Evolutionary conservation across 2,888 invertebrate species (phyloP).

Genomic region (Andrena bucephala): DNA sequence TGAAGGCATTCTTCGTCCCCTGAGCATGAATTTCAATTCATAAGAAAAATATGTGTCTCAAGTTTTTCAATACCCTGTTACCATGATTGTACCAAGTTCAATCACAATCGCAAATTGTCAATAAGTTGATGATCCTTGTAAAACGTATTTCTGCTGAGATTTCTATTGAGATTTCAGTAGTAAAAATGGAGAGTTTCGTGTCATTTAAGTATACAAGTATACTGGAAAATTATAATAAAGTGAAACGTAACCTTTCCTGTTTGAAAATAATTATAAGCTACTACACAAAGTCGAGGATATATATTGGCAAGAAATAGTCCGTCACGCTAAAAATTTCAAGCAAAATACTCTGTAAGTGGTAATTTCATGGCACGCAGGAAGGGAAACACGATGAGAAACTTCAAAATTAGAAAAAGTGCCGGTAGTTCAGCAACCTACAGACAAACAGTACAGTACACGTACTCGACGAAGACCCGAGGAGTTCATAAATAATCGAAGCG

Average conservation of each 20-base stretch:
- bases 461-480: constrained; percentile 79
- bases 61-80: too few relatives aligned
- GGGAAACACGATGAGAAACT: constrained; percentile 49
- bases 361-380: constrained; percentile 24
- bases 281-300: not conserved
- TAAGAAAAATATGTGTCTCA: too few relatives aligned
- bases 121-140: too few relatives aligned
- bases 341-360: constrained; percentile 5
- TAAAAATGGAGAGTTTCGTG: too few relatives aligned
- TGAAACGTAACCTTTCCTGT: not conserved
- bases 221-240: too few relatives aligned
- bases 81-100: too few relatives aligned
- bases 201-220: too few relatives aligned
- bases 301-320: not conserved
- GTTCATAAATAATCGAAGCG: constrained; percentile 85
- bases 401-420: constrained; percentile 64
- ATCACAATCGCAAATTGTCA: too few relatives aligned
- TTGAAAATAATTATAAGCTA: not conserved
- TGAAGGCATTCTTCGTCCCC: too few relatives aligned
- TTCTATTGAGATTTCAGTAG: too few relatives aligned
- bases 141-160: too few relatives aligned
- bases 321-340: not conserved
- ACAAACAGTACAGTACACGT: constrained; percentile 69
- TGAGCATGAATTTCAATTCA: too few relatives aligned
- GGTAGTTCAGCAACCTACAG: constrained; percentile 78